Evolutionary conservation across 1,140 invertebrate species (phyloP), one percentile per base, ranked within the genome.

Genomic region (Steinernema khuongi): DNA sequence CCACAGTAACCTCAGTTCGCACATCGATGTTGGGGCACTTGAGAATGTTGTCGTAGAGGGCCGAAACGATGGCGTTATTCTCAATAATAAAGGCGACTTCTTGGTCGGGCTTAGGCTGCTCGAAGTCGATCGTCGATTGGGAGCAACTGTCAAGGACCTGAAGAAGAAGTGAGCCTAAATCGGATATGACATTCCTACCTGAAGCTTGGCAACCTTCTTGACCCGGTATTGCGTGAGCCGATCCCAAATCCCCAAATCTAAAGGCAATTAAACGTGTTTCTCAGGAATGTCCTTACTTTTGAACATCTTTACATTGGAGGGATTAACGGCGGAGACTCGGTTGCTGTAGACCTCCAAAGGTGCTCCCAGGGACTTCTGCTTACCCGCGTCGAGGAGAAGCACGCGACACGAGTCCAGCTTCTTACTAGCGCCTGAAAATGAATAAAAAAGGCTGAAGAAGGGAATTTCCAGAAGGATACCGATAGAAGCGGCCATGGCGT

Each of bases 81-180:
- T 79, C 78, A 22, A 79, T 75, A 19, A 79, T 79, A 26, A 31
- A 79, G 0, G 78, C 78, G 18, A 79, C 74, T 67, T 78, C 78
- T 75, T 67, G 67, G 7, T 68, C 32, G n/a, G 32, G 1, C 17
- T 22, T 2, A 26, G 69, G 69, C 70, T 77, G 76, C 68, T 77
- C 78, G 33, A 79, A 79, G 22, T 60, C 50, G 28, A 79, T 79
- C 44, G 74, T 71, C 11, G 78, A 79, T 1, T 60, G 67, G 1
- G 78, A 79, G 28, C 77, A 79, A 26, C 68, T 69, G 22, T 79
- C 78, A n/a, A 78, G 31, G 19, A 79, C 76, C 74, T 75, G 30
- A 75, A 67, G n/a, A 14, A 18, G 33, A 29, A 30, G 2, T 71
- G 7, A 17, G 14, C n/a, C 28, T 19, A 19, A 18, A 73, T 17